Percentiles rank a stretch among this genome's conserved stretches.
These are phyloP conservation scores for Sapajus apella DNA, from an alignment of 2,113 vertebrate species.

Conservation along the genomic window DNA sequence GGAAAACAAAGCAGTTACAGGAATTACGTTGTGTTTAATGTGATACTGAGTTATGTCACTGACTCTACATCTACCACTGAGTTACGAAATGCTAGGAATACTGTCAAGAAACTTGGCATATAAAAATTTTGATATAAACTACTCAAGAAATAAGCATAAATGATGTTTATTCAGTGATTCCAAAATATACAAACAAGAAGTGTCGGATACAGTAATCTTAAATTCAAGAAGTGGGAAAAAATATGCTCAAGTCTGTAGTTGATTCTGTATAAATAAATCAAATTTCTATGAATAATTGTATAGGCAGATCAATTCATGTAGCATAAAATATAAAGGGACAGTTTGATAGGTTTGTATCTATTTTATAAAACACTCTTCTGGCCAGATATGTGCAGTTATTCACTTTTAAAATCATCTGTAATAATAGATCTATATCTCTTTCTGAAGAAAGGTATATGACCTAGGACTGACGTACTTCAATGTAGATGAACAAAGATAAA, in stretches of 20 bases:
- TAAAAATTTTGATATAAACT: slow-evolving; percentile 53
- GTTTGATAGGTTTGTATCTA: slow-evolving; percentile 28
- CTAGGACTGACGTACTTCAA: not conserved
- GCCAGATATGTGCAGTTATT: not conserved
- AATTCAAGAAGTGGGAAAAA: slow-evolving; percentile 52
- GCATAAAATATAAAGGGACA: slow-evolving; percentile 61
- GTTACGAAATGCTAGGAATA: slow-evolving; percentile 42
- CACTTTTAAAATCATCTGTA: slow-evolving; percentile 41
- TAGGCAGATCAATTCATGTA: slow-evolving; percentile 47
- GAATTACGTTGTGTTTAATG: not conserved
- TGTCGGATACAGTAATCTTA: slow-evolving; percentile 34
- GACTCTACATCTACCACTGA: not conserved
- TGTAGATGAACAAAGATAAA: not conserved
- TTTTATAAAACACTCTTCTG: slow-evolving; percentile 34
- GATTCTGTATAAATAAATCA: slow-evolving; percentile 64
- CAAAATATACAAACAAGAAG: slow-evolving; percentile 48
- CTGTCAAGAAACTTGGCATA: slow-evolving; percentile 34
- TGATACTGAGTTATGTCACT: not conserved
- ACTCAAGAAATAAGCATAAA: slow-evolving; percentile 47
- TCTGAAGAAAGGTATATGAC: not conserved
- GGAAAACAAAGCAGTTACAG: not conserved
- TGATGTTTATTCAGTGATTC: slow-evolving; percentile 53
- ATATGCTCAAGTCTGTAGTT: slow-evolving; percentile 31
- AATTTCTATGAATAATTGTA: slow-evolving; percentile 62
- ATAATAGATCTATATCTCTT: not conserved